Evolutionary conservation across 1,140 invertebrate genomes (phyloP).

Genomic region (Drosophila jambulina): DNA sequence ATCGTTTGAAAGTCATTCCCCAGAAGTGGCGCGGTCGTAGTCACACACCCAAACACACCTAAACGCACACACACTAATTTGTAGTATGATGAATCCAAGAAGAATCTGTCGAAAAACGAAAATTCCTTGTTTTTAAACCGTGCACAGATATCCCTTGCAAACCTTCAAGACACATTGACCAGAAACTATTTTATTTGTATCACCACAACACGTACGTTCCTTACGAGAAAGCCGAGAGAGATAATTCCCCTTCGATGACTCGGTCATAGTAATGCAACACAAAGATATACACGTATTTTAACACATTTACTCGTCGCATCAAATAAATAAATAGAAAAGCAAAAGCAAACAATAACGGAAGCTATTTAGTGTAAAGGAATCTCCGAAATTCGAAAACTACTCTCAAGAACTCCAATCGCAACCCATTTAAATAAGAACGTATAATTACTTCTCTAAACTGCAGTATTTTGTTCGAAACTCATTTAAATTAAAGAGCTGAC

Average conservation of each 20-base stretch:
- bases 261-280: constrained; percentile 35
- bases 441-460: constrained; percentile 39
- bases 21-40: constrained; percentile 37
- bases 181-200: constrained; percentile 27
- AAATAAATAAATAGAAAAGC: constrained; percentile 38
- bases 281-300: constrained; percentile 36
- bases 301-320: constrained; percentile 26
- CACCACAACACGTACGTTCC: constrained; percentile 46
- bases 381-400: constrained; percentile 26
- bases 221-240: constrained; percentile 26
- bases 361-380: constrained; percentile 31
- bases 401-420: constrained; percentile 27
- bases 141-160: constrained; percentile 31
- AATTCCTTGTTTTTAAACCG: constrained; percentile 49
- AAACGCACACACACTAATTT: constrained; percentile 23
- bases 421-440: constrained; percentile 18
- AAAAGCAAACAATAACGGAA: constrained; percentile 18
- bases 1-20: constrained; percentile 18
- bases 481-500: constrained; percentile 22
- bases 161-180: constrained; percentile 10
- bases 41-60: not conserved
- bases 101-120: constrained; percentile 35
- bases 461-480: constrained; percentile 64
- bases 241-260: constrained; percentile 35
- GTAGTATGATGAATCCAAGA: constrained; percentile 24